Conservation (phyloP, 2,113 vertebrate genomes). For the Reinhardtius hippoglossoides region DNA sequence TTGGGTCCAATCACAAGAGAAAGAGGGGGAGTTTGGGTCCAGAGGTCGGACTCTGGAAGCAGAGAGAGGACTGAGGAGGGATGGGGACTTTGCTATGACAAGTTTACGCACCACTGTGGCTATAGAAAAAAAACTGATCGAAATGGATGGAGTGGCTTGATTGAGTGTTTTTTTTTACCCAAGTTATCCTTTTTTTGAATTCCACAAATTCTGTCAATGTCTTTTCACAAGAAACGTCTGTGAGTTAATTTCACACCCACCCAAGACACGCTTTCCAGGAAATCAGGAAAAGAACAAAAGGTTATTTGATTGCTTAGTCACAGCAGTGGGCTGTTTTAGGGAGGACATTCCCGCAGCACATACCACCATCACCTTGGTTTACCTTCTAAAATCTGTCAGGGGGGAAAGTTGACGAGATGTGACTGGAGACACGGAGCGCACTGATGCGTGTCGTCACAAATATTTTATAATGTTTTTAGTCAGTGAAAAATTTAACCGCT, state of each 20-base stretch:
- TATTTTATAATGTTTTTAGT: constrained; percentile 16
- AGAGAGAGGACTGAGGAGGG: constrained; percentile 66
- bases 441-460: constrained; percentile 15
- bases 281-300: constrained; percentile 69
- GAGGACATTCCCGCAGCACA: constrained; percentile 70
- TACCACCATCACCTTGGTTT: constrained; percentile 66
- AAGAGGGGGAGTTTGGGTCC: constrained; percentile 28
- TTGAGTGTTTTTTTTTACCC: background rate
- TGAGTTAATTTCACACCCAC: constrained; percentile 44
- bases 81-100: constrained; percentile 18
- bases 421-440: background rate
- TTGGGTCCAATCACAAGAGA: constrained; percentile 65
- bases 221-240: constrained; percentile 20
- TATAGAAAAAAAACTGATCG: constrained; percentile 42
- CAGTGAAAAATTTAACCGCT: constrained; percentile 18
- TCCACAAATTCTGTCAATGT: constrained; percentile 21
- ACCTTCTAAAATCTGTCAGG: background rate
- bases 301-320: constrained; percentile 88
- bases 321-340: constrained; percentile 92
- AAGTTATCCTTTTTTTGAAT: background rate
- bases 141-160: constrained; percentile 4
- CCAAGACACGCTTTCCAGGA: constrained; percentile 65
- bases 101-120: constrained; percentile 87
- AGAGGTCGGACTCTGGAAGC: constrained; percentile 64
- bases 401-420: constrained; percentile 2